phyloP scores from a whole-genome alignment of 2,113 vertebrate species.

The Atherinomorus stipes region DNA sequence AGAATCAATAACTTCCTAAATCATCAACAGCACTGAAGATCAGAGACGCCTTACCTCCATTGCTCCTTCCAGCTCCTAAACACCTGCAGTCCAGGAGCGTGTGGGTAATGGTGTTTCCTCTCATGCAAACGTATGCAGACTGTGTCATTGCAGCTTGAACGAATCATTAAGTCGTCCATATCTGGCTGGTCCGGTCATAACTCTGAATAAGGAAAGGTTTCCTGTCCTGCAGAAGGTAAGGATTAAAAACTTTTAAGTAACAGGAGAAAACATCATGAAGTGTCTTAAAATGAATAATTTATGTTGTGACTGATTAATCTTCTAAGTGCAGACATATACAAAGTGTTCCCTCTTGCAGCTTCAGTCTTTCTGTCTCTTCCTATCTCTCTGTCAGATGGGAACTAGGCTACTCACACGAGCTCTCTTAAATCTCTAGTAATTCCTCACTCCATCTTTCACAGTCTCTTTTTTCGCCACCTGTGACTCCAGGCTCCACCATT shows the following conservation, averaged over 20 bases:
- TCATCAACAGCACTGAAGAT: constrained; percentile 51
- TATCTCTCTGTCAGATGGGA: background rate
- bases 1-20: constrained; percentile 67
- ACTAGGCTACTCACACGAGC: background rate
- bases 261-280: constrained; percentile 11
- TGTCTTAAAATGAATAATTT: background rate
- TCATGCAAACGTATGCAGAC: constrained; percentile 16
- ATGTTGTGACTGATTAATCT: background rate
- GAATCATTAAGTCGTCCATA: constrained; percentile 17
- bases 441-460: constrained; percentile 15
- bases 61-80: constrained; percentile 15
- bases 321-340: constrained; percentile 1
- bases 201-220: constrained; percentile 50
- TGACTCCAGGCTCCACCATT: background rate
- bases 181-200: constrained; percentile 32
- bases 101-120: constrained; percentile 18
- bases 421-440: background rate
- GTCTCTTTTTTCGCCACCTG: constrained; percentile 9
- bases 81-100: constrained; percentile 22
- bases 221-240: constrained; percentile 26
- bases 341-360: background rate
- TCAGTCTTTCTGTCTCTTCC: background rate
- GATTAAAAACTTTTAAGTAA: constrained; percentile 45
- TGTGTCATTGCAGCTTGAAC: constrained; percentile 14
- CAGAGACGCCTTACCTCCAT: constrained; percentile 66